Conservation (phyloP, 2,888 invertebrate genomes). For the Vanessa cardui region DNA sequence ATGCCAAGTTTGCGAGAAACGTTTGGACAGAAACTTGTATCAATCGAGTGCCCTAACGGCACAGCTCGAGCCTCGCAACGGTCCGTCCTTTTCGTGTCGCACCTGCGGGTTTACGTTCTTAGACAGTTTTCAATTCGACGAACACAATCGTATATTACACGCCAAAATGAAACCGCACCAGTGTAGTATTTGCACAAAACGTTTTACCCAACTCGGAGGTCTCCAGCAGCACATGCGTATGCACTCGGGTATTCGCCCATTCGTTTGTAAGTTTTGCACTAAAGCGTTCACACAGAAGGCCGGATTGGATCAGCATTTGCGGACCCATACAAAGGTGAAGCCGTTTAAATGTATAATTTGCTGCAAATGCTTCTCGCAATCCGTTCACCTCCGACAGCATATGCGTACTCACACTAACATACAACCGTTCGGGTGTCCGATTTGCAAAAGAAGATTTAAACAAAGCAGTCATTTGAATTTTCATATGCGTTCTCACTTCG, state of each 20-base stretch:
- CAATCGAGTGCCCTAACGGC: conserved; percentile 45
- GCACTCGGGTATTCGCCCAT: conserved; percentile 74
- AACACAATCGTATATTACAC: conserved; percentile 69
- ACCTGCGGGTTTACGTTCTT: conserved; percentile 64
- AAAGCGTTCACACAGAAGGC: conserved; percentile 78
- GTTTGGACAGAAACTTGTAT: conserved; percentile 63
- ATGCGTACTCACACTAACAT: conserved; percentile 80
- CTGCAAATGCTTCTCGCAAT: conserved; percentile 74
- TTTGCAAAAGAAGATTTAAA: conserved; percentile 71
- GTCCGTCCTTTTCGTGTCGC: conserved; percentile 60
- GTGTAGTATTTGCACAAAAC: conserved; percentile 70
- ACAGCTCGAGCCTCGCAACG: conserved; percentile 47
- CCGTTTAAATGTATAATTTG: conserved; percentile 77
- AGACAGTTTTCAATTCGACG: conserved; percentile 61
- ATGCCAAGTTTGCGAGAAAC: conserved; percentile 78
- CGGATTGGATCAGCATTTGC: conserved; percentile 75
- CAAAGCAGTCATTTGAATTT: conserved; percentile 78
- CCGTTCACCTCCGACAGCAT: conserved; percentile 75
- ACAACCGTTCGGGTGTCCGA: conserved; percentile 73
- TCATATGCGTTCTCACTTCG: conserved; percentile 72
- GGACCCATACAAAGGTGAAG: conserved; percentile 76
- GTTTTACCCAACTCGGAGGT: conserved; percentile 76
- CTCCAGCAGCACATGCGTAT: conserved; percentile 77
- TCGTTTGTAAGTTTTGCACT: conserved; percentile 68
- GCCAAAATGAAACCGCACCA: conserved; percentile 72